These are phyloP conservation scores for Brachycybe producta DNA, from an alignment of 2,888 invertebrate genomes.

Conservation along the genomic window DNA sequence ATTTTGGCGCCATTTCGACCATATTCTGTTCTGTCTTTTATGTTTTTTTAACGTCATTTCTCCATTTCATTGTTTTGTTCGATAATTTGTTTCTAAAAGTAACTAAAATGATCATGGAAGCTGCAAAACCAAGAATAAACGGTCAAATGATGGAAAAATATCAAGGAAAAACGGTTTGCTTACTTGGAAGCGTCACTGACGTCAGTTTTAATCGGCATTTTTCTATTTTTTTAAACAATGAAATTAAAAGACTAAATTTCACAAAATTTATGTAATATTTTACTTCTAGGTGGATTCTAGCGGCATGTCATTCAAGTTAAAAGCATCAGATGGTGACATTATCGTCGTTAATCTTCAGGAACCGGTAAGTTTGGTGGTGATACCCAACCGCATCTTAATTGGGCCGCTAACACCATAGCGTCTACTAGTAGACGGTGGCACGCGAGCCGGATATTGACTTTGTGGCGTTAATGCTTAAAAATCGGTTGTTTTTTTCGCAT, in stretches of 20 bases:
- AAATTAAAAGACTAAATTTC: no score
- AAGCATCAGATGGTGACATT: slow-evolving; percentile 10
- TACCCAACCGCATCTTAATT: not conserved
- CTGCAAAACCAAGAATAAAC: slow-evolving; percentile 5
- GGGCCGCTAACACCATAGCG: no score
- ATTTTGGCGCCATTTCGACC: not conserved
- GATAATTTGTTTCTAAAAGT: no score
- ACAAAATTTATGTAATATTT: not conserved
- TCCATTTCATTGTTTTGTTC: not conserved
- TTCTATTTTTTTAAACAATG: no score
- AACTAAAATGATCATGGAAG: not conserved
- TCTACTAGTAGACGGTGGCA: no score
- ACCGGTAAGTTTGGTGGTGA: slow-evolving; percentile 12
- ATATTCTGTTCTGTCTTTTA: not conserved
- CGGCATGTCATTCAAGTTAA: slow-evolving; percentile 17
- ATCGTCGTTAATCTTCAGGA: slow-evolving; percentile 11
- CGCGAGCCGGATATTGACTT: no score
- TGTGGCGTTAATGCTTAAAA: no score
- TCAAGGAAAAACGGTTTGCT: slow-evolving; percentile 2
- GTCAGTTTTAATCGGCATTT: not conserved
- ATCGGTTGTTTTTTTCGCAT: not conserved
- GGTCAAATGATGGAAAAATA: slow-evolving; percentile 4
- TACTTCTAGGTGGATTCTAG: slow-evolving; percentile 7
- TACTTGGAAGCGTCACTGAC: slow-evolving; percentile 10
- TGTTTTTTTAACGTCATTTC: not conserved